Base-by-base conservation (phyloP, 2,113 vertebrate genomes). In the Pseudorasbora parva region DNA sequence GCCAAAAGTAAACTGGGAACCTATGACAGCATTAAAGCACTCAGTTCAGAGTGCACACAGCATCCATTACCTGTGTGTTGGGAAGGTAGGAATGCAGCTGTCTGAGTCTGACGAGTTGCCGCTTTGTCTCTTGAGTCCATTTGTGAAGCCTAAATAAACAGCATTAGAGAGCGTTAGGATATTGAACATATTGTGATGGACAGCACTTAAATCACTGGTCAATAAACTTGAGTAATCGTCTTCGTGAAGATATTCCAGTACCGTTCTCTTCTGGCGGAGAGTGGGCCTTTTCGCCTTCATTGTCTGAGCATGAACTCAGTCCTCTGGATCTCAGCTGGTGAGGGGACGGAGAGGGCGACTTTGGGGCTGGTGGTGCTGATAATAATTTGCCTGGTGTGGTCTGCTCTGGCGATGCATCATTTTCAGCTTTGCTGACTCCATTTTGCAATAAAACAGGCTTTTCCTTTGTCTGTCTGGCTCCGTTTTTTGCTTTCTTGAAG, bases 401-500 rank as follows among this genome's bases (percentile, higher is more conserved):
- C 56, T 64, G 78, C 86, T 81, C 41, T 8, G n/a, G 59, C 56
- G 68, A 77, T 84, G 91, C 82, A 86, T 19, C 88, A 1, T 82
- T 89, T 69, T 81, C 82, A 9, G 91, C 90, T 10, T 93, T 86
- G 0, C 92, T 92, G 88, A 95, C 95, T n/a, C 94, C 92, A 0
- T 97, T 96, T 82, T 95, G 94, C 87, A 94, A 88, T 1, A 93
- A 86, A 8, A 93, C 88, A 2, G 94, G 93, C 69, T 95, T 93
- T 74, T 88, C 93, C 77, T 94, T 95, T 5, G 90, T 93, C 76
- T 93, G 86, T 80, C 97, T 94, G 23, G 93, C 91, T 4, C 97
- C 97, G 0, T 98, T 98, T 92, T 96, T 98, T 43, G 96, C 96
- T 88, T 99, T 99, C 91, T 94, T 98, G 85, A 98, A 98, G 60